Evolutionary conservation across 1,140 invertebrate species (phyloP).

Genomic region (Spodoptera frugiperda): DNA sequence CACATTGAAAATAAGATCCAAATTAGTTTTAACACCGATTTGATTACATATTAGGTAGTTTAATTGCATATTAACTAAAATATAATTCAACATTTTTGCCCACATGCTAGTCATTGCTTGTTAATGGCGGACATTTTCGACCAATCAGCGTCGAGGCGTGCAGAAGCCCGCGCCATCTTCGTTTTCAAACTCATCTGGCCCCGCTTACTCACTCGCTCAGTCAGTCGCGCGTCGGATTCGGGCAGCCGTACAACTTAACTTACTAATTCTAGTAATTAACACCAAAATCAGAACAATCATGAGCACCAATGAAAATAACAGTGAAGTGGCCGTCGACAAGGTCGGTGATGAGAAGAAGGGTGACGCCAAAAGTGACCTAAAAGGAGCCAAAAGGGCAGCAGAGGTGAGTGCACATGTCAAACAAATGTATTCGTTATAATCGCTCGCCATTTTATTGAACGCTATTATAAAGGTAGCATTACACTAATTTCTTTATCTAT

Average conservation of each 20-base stretch:
- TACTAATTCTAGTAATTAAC: slow-evolving; percentile 82
- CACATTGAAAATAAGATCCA: slow-evolving; percentile 4
- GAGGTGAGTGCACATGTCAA: slow-evolving; percentile 91
- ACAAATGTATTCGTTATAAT: slow-evolving; percentile 81
- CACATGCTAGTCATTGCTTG: slow-evolving; percentile 73
- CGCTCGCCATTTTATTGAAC: slow-evolving; percentile 86
- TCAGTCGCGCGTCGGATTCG: slow-evolving; percentile 88
- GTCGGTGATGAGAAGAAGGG: slow-evolving; percentile 91
- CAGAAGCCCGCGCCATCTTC: slow-evolving; percentile 92
- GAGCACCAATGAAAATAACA: slow-evolving; percentile 94
- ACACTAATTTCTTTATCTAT: slow-evolving; percentile 46
- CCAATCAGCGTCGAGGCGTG: slow-evolving; percentile 87
- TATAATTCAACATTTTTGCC: slow-evolving; percentile 56
- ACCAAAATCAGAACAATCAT: slow-evolving; percentile 88
- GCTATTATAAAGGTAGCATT: slow-evolving; percentile 66
- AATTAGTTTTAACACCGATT: slow-evolving; percentile 57
- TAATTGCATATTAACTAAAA: slow-evolving; percentile 46
- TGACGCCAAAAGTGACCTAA: slow-evolving; percentile 93
- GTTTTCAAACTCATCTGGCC: slow-evolving; percentile 91
- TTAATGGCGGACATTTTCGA: slow-evolving; percentile 77
- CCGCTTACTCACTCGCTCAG: slow-evolving; percentile 84
- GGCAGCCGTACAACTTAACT: slow-evolving; percentile 83
- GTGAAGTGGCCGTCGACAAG: slow-evolving; percentile 93
- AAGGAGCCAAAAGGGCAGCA: slow-evolving; percentile 94
- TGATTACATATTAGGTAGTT: not conserved